phyloP scores from a whole-genome alignment of 2,113 vertebrate genomes.

The Penelope pileata region DNA sequence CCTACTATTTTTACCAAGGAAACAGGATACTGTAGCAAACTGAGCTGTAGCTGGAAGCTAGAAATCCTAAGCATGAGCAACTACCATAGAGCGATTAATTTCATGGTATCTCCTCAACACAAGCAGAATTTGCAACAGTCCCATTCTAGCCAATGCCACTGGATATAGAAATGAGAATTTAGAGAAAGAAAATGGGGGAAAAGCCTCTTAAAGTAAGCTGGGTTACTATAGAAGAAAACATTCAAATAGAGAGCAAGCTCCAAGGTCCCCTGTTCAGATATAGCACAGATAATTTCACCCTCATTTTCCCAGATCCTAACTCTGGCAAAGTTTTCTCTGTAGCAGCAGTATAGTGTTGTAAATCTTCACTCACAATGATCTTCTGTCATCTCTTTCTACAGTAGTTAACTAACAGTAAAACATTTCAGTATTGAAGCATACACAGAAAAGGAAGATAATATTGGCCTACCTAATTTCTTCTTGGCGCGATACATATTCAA shows the following conservation, averaged over 20 bases:
- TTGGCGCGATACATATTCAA: background rate
- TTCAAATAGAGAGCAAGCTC: fast-evolving
- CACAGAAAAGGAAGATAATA: background rate
- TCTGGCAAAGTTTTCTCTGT: background rate
- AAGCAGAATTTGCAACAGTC: background rate
- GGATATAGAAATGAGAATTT: background rate
- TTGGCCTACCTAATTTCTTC: background rate
- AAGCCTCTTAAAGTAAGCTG: background rate
- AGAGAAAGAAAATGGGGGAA: background rate
- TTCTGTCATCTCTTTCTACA: background rate
- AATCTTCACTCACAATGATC: background rate
- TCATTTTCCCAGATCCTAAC: background rate
- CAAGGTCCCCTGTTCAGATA: background rate
- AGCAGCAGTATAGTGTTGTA: background rate
- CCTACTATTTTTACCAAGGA: background rate
- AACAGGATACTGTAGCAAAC: background rate
- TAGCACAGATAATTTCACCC: background rate
- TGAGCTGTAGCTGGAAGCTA: background rate
- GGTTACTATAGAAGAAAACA: background rate
- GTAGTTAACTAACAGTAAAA: background rate
- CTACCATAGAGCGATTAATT: background rate
- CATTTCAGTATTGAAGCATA: background rate
- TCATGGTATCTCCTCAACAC: background rate
- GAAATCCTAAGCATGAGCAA: background rate
- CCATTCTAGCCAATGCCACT: background rate